Conservation (phyloP, 2,888 invertebrate genomes). For the Lasius fuliginosus region DNA sequence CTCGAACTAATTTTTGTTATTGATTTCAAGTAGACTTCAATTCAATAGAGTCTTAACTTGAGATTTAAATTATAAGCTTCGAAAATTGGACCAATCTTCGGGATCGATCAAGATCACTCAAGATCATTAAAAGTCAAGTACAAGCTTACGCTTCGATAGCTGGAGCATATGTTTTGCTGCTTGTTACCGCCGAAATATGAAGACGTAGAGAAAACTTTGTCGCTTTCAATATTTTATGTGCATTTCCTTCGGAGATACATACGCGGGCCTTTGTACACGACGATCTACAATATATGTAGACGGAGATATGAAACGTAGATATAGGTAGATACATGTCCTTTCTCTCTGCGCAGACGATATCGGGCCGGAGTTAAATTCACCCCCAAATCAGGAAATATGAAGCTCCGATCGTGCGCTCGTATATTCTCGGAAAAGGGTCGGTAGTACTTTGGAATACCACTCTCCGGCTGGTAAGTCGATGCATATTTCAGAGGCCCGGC, state of each 20-base stretch:
- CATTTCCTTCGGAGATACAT: constrained; percentile 12
- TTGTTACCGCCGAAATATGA: constrained; percentile 16
- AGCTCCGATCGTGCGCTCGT: constrained; percentile 72
- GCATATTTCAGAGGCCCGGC: constrained; percentile 78
- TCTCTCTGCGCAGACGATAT: constrained; percentile 64
- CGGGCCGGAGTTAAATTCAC: constrained; percentile 74
- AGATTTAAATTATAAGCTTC: constrained; percentile 2
- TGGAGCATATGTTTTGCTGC: not conserved
- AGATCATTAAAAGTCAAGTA: not conserved
- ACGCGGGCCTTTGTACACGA: constrained; percentile 35
- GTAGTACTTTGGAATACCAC: constrained; percentile 68
- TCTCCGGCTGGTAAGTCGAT: constrained; percentile 75
- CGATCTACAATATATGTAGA: not conserved
- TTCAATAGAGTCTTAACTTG: not conserved
- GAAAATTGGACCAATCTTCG: not conserved
- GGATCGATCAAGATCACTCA: constrained; percentile 6
- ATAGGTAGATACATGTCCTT: constrained; percentile 25
- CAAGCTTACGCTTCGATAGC: not conserved
- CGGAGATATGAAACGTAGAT: not conserved
- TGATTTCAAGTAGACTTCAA: not conserved
- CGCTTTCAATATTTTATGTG: constrained; percentile 36
- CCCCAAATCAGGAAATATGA: constrained; percentile 77
- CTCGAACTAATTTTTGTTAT: not conserved
- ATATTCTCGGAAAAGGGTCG: constrained; percentile 72
- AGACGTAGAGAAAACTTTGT: constrained; percentile 5